These are phyloP conservation scores for Drosophila rufa DNA, from an alignment of 1,140 invertebrate species.

Conservation along the genomic window DNA sequence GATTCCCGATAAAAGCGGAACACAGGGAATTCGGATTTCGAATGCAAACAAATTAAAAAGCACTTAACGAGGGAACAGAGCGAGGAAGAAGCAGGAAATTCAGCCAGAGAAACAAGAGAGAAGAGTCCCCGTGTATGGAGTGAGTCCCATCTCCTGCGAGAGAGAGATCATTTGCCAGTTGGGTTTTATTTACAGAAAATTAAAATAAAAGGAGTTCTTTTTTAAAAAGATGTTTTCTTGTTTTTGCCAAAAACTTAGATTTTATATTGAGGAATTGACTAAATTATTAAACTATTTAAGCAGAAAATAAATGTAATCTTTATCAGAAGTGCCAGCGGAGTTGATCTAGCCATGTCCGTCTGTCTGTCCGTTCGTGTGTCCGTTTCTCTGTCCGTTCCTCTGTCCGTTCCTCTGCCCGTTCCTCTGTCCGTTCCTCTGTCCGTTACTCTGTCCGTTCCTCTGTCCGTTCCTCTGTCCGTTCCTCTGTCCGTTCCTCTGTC, in stretches of 20 bases:
- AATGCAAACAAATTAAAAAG: conserved; percentile 82
- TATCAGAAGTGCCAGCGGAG: not conserved
- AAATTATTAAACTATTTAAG: not conserved
- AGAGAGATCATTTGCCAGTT: conserved; percentile 43
- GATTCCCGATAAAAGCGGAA: conserved; percentile 72
- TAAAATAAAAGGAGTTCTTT: not conserved
- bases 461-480: no score
- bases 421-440: no score
- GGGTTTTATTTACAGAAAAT: conserved; percentile 36
- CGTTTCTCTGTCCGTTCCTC: no score
- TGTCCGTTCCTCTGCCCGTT: no score
- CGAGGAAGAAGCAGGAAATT: conserved; percentile 3
- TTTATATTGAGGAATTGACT: not conserved
- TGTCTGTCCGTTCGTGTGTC: no score
- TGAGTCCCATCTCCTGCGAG: not conserved
- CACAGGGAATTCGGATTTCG: conserved; percentile 46
- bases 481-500: no score
- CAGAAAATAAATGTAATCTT: not conserved
- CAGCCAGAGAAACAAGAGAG: not conserved
- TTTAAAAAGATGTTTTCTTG: no score
- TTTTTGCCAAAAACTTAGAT: no score
- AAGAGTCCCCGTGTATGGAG: not conserved
- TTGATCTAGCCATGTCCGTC: not conserved
- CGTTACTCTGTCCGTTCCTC: no score
- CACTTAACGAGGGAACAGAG: conserved; percentile 61